Base-by-base conservation (phyloP, 1,140 invertebrate genomes). In the Drosophila azteca region DNA sequence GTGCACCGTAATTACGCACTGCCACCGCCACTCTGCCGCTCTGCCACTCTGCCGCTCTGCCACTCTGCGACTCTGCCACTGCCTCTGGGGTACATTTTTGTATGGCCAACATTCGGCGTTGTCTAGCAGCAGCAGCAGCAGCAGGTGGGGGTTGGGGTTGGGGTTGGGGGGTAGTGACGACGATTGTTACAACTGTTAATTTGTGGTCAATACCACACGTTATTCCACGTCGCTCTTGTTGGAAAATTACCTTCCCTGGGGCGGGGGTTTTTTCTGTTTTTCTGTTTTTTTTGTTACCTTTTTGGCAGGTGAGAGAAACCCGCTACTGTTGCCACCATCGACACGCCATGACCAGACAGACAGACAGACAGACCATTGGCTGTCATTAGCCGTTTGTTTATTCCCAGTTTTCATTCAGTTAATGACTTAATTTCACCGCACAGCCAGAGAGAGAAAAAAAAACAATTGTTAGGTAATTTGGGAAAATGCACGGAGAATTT, bases 1-100 rank as follows among this genome's bases (percentile, higher is more conserved):
- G 65, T 71, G 82, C 76, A 80, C 82, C 78, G 78, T 85, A 85
- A 85, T 85, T 85, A 85, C 82, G 82, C 83, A 85, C 74, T 87
- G 81, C 72, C n/a, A n/a, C n/a, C n/a, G n/a, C n/a, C n/a, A n/a
- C 50, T 46, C 35, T 39, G 24, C 35, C 11, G 9, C 29, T 6
- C 31, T 35, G 8, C 31, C 31, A 4, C 31, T 20, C 17, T 20
- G 17, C 17, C 17, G 1, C 50, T 46, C 35, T 39, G 24, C 35
- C 11, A 9, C 29, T 35, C 29, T 35, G 8, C 31, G 9, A 1
- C 31, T 20, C 17, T 35, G 9, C 9, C 31, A 0, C 31, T 20
- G 44, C 59, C 54, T 35, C 49, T 57, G 60, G 60, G 69, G 57
- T 46, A 65, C 48, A 60, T 62, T 77, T 69, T 69, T 71, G 80